Evolutionary conservation across 2,888 invertebrate genomes (phyloP).

Genomic region (Taenaris catops): DNA sequence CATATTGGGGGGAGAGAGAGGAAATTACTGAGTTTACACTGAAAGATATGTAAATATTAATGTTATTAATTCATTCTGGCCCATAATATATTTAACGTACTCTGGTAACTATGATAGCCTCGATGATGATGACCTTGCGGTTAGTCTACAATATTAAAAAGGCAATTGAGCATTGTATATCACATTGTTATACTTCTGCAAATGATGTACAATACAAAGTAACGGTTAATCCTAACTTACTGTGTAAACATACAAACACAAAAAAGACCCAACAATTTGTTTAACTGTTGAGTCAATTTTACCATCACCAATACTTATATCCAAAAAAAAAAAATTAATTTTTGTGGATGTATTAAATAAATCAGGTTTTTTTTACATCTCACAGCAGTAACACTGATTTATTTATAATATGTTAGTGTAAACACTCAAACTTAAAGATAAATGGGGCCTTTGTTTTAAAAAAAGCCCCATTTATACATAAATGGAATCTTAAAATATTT

Average conservation of each 20-base stretch:
- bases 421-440: constrained; percentile 53
- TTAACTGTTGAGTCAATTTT: constrained; percentile 35
- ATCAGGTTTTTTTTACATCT: constrained; percentile 16
- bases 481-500: constrained; percentile 27
- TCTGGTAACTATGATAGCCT: too few relatives aligned
- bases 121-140: too few relatives aligned
- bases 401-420: constrained; percentile 45
- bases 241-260: constrained; percentile 52
- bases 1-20: too few relatives aligned
- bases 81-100: too few relatives aligned
- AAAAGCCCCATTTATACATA: constrained; percentile 23
- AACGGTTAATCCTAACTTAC: constrained; percentile 40
- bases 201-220: constrained; percentile 37
- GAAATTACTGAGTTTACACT: too few relatives aligned
- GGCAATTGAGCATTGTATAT: constrained; percentile 28
- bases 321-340: constrained; percentile 30
- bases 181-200: constrained; percentile 19
- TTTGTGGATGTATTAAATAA: constrained; percentile 24
- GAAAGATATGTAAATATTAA: too few relatives aligned
- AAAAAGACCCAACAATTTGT: constrained; percentile 35
- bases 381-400: constrained; percentile 26
- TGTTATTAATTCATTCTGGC: too few relatives aligned
- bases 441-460: constrained; percentile 31
- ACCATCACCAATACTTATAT: constrained; percentile 60
- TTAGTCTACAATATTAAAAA: constrained; percentile 25